These are phyloP conservation scores for Caenorhabditis virilis DNA, from an alignment of 2,888 invertebrate genomes.

Conservation along the genomic window DNA sequence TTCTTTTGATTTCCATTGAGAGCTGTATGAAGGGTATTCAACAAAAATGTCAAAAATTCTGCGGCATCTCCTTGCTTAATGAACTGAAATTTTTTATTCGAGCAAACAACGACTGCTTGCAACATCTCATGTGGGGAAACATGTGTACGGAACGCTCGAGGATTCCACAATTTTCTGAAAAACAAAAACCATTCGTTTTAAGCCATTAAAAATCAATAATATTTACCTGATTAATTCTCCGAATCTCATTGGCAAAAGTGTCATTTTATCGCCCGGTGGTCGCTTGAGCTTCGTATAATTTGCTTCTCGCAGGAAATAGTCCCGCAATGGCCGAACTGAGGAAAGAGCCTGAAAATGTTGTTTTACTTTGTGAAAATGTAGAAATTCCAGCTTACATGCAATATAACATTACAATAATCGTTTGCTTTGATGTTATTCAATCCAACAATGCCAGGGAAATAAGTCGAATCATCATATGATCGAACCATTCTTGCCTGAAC, in stretches of 20 bases:
- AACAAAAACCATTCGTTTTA: no score
- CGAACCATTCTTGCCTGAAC: slow-evolving; percentile 80
- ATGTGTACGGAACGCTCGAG: slow-evolving; percentile 96
- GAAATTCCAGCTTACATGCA: slow-evolving; percentile 77
- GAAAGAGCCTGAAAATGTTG: slow-evolving; percentile 82
- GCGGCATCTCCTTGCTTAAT: slow-evolving; percentile 98
- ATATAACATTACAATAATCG: slow-evolving; percentile 97
- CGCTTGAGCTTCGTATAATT: slow-evolving; percentile 84
- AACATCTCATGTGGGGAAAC: slow-evolving; percentile 99
- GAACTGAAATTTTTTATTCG: slow-evolving; percentile 97
- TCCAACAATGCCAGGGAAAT: slow-evolving; percentile 93
- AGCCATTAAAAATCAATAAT: no score
- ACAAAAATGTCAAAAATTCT: slow-evolving; percentile 95
- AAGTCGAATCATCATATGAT: slow-evolving; percentile 85
- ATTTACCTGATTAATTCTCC: slow-evolving; percentile 50
- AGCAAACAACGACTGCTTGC: slow-evolving; percentile 84
- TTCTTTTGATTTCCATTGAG: slow-evolving; percentile 84
- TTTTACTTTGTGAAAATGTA: slow-evolving; percentile 1
- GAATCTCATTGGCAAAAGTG: slow-evolving; percentile 80
- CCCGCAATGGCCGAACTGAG: slow-evolving; percentile 89
- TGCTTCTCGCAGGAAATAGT: slow-evolving; percentile 91
- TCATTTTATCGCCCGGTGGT: slow-evolving; percentile 92
- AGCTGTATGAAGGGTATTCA: slow-evolving; percentile 91
- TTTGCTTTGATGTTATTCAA: slow-evolving; percentile 99
- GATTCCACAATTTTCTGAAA: slow-evolving; percentile 98